phyloP scores from a whole-genome alignment of 2,888 invertebrate genomes.

The Odiellus spinosus region DNA sequence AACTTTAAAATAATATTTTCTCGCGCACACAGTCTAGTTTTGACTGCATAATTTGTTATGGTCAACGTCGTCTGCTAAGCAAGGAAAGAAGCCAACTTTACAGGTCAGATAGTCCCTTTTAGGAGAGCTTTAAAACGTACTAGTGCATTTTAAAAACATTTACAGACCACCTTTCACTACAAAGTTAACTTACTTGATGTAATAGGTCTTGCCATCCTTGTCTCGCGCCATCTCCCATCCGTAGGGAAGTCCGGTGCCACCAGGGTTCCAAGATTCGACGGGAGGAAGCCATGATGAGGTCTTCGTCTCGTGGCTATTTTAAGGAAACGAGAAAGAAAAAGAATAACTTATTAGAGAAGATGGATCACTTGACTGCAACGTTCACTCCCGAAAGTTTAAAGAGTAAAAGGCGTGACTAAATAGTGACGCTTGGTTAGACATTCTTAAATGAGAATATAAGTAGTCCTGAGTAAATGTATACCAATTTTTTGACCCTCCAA shows the following conservation, averaged over 20 bases:
- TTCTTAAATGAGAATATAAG: too few relatives aligned
- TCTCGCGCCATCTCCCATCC: constrained; percentile 84
- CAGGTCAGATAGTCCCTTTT: neutral
- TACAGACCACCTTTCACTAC: neutral
- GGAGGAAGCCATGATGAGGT: constrained; percentile 80
- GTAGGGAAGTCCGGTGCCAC: constrained; percentile 50
- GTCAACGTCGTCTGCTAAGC: too few relatives aligned
- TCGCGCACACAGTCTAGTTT: too few relatives aligned
- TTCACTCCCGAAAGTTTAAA: too few relatives aligned
- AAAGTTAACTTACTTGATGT: constrained; percentile 20
- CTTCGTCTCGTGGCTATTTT: constrained; percentile 63
- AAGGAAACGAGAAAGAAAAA: too few relatives aligned
- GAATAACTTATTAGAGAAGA: too few relatives aligned
- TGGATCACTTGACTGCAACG: too few relatives aligned
- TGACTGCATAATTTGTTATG: too few relatives aligned
- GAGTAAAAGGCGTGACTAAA: too few relatives aligned
- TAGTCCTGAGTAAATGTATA: too few relatives aligned
- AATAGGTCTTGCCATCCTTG: constrained; percentile 57
- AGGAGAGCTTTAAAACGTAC: neutral
- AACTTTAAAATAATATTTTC: neutral
- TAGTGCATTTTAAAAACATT: neutral
- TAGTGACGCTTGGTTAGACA: too few relatives aligned
- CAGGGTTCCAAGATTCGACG: constrained; percentile 56
- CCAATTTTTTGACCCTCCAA: too few relatives aligned
- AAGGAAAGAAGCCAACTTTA: neutral